Base-by-base conservation (phyloP, 1,140 invertebrate species). In the Elymnias hypermnestra region DNA sequence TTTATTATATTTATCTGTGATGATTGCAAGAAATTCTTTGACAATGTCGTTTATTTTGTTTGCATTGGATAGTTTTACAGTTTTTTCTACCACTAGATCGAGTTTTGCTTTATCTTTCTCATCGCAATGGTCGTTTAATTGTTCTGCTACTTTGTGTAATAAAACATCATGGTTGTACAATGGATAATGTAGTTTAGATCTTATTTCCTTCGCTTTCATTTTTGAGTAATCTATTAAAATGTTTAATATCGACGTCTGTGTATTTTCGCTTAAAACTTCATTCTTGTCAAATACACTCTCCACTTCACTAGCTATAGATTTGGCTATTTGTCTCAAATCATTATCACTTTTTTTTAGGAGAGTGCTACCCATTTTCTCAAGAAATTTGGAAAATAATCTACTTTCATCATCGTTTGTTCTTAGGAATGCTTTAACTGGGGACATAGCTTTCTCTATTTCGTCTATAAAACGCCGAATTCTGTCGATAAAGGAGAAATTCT, bases 311-410 rank as follows among this genome's bases (percentile, higher is more conserved):
- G 28, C 22, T 1, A 43, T 8, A 17, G 8, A 7, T 2, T 21
- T 21, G 2, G 17, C 12, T 5, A 33, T 14, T 6, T 21, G 26
- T 14, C 21, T 15, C 15, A 29, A 19, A 14, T 33, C 17, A 5
- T 33, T 19, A 10, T 43, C 40, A 3, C 22, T 28, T n/a, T 43
- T 31, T 33, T 31, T 43, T 9, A 42, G 6, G 18, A 42, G n/a
- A 12, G 0, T 33, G 14, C n/a, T 2, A 22, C 23, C 15, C 3
- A 43, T 9, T 33, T 43, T 29, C n/a, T 31, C 17, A 7, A 43
- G 4, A 22, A 43, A 43, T 14, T 13, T 33, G 2, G 26, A 31
- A n/a, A 33, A 43, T 5, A 22, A 12, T 15, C 18, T 33, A n/a
- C 21, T 21, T 12, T 5, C 14, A 15, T 12, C 8, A 13, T 33